phyloP scores from a whole-genome alignment of 2,888 invertebrate genomes.

The Brachyopa scutellaris region DNA sequence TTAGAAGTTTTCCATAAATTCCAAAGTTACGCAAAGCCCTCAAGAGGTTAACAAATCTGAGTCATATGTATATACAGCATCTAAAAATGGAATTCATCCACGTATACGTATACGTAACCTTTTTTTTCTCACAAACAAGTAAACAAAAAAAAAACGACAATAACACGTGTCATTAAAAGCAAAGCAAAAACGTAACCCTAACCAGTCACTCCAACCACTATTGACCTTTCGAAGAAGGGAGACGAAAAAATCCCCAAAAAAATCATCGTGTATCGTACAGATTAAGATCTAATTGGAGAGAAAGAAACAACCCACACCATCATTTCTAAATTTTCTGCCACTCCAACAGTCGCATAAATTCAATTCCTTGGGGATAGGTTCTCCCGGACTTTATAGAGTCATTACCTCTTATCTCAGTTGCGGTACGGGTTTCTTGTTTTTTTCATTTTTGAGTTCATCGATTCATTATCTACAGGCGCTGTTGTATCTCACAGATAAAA shows the following conservation, averaged over 20 bases:
- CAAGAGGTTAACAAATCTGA: too few species aligned
- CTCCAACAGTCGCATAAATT: slow-evolving; percentile 22
- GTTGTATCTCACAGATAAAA: slow-evolving; percentile 31
- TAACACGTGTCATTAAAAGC: not conserved
- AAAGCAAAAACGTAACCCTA: not conserved
- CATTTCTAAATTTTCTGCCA: slow-evolving; percentile 14
- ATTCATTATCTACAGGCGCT: slow-evolving; percentile 40
- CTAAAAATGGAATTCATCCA: slow-evolving; percentile 10
- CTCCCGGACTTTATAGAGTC: slow-evolving; percentile 26
- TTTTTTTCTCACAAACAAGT: not conserved
- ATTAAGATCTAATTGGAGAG: slow-evolving; percentile 25
- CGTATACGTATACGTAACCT: slow-evolving; percentile 30
- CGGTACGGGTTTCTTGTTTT: slow-evolving; percentile 7
- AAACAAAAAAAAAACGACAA: not conserved
- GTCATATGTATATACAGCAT: too few species aligned
- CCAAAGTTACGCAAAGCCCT: too few species aligned
- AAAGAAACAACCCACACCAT: slow-evolving; percentile 25
- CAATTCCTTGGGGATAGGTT: slow-evolving; percentile 24
- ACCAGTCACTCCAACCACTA: not conserved
- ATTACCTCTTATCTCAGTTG: slow-evolving; percentile 48
- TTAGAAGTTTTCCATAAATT: too few species aligned
- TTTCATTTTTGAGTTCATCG: slow-evolving; percentile 18
- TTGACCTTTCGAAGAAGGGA: not conserved
- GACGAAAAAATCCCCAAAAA: not conserved
- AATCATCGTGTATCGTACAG: not conserved